Evolutionary conservation across 1,140 invertebrate genomes (phyloP), one percentile per base, ranked within the genome.

Genomic region (Brachionus calyciflorus): DNA sequence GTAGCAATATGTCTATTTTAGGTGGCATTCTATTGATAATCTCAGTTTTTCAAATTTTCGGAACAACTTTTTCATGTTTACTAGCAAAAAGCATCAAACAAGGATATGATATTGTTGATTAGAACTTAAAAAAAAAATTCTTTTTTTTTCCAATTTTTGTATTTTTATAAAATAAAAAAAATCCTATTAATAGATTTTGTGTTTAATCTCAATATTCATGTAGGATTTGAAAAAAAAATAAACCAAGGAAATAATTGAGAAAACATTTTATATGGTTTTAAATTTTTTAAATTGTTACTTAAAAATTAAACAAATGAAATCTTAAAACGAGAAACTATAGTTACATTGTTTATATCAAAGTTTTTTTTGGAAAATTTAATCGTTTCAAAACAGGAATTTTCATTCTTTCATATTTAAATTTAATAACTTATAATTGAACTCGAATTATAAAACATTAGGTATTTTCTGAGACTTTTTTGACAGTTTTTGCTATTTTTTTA

Each of bases 251-350:
- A 60, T n/a, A 33, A 37, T 65, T 44, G 60, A 65, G 28, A 19
- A 44, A 63, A 44, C 24, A 46, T 40, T 65, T 65, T 44, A 37
- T 40, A 37, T n/a, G 53, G 30, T 19, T 60, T 60, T 37, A 60
- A 19, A 33, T 60, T 37, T 60, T 60, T 60, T 37, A 17, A 30
- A 33, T 60, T 60, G 14, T 24, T 9, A 28, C n/a, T 28, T 12
- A 14, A 28, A 55, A 55, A 28, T 55, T 28, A 55, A 55, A 55
- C 33, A 28, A 12, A n/a, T n/a, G n/a, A n/a, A n/a, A n/a, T n/a
- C n/a, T n/a, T n/a, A n/a, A n/a, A n/a, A n/a, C n/a, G n/a, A 60
- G 55, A 60, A 65, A 65, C 60, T 65, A 65, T 65, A 65, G 60
- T 65, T 65, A 65, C 60, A 2, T 65, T 65, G 40, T 46, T 65